These are phyloP conservation scores for Sebastes hubbsi DNA, from an alignment of 2,797 vertebrate species.

Conservation along the genomic window DNA sequence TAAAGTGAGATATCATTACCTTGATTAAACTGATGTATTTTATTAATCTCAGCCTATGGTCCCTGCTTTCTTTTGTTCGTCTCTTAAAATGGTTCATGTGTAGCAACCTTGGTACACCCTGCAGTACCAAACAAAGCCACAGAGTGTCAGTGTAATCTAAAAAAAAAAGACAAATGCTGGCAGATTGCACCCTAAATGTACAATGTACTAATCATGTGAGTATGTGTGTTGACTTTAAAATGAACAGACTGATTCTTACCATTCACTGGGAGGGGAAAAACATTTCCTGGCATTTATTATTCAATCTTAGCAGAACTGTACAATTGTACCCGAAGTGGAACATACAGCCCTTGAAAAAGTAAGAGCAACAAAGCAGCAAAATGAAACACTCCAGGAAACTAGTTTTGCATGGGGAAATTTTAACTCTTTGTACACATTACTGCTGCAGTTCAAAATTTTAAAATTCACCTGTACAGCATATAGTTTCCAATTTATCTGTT, in stretches of 20 bases:
- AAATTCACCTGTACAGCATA: conserved; percentile 97
- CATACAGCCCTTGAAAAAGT: conserved; percentile 88
- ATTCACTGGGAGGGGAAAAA: conserved; percentile 40
- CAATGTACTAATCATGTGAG: neutral
- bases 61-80: neutral
- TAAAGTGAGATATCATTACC: conserved; percentile 36
- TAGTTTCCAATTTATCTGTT: conserved; percentile 90
- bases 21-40: conserved; percentile 62
- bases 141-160: conserved; percentile 40
- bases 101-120: neutral
- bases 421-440: conserved; percentile 92
- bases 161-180: neutral
- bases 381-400: conserved; percentile 90
- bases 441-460: conserved; percentile 90
- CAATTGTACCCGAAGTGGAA: conserved; percentile 92
- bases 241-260: neutral
- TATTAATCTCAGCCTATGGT: conserved; percentile 17
- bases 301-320: conserved; percentile 88
- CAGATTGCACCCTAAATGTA: neutral
- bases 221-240: neutral
- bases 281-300: conserved; percentile 87
- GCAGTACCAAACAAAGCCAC: conserved; percentile 52
- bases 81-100: neutral
- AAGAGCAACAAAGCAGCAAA: conserved; percentile 97
- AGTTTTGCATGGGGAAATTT: conserved; percentile 89